Evolutionary conservation across 2,113 vertebrate species (phyloP).

Genomic region (Puntigrus tetrazona): DNA sequence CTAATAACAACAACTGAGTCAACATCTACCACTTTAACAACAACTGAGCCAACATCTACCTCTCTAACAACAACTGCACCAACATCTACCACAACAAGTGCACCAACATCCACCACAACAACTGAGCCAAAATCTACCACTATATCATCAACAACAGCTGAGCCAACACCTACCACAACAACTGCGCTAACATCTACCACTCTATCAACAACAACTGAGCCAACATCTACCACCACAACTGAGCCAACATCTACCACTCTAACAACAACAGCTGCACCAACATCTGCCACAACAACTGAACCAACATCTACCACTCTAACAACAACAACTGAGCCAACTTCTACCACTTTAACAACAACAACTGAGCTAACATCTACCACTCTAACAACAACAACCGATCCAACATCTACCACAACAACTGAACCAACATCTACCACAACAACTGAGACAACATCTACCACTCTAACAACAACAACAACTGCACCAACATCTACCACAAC

Average conservation of each 20-base stretch:
- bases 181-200: too few relatives aligned
- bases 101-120: too few relatives aligned
- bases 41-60: too few relatives aligned
- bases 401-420: not conserved
- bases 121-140: too few relatives aligned
- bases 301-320: too few relatives aligned
- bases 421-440: not conserved
- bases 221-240: too few relatives aligned
- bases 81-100: too few relatives aligned
- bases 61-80: too few relatives aligned
- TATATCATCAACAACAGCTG: too few relatives aligned
- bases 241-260: not conserved
- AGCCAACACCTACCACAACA: too few relatives aligned
- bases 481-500: not conserved
- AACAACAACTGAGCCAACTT: not conserved
- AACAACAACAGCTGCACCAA: not conserved
- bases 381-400: not conserved
- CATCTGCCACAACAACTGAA: not conserved
- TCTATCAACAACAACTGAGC: too few relatives aligned
- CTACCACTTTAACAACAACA: not conserved
- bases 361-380: not conserved
- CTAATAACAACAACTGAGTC: not conserved
- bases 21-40: not conserved
- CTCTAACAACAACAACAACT: too few relatives aligned
- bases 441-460: not conserved